Evolutionary conservation across 2,113 vertebrate genomes (phyloP).

Genomic region (Muscicapa adusta): DNA sequence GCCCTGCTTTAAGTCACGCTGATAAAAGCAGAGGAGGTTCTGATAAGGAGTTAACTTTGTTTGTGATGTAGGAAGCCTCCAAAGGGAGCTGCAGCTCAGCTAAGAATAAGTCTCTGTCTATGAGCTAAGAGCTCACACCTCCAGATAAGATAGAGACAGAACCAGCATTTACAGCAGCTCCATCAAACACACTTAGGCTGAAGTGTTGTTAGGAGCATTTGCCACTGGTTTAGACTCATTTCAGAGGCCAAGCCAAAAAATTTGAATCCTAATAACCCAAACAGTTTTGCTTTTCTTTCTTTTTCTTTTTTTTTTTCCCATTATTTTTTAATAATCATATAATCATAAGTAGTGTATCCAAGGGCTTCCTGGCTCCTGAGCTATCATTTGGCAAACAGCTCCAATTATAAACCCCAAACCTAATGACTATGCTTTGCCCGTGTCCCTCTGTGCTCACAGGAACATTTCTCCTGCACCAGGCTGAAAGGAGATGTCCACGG

Average conservation of each 20-base stretch:
- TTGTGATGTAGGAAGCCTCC: background rate
- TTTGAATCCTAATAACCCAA: background rate
- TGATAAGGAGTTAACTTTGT: slow-evolving; percentile 6
- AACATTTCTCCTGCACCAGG: slow-evolving; percentile 9
- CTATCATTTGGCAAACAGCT: slow-evolving; percentile 18
- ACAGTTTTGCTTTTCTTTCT: background rate
- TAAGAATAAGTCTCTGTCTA: background rate
- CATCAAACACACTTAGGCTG: background rate
- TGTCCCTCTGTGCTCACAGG: background rate
- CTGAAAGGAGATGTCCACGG: slow-evolving; percentile 21
- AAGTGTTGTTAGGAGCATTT: background rate
- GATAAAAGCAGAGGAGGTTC: background rate
- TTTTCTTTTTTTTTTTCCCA: background rate
- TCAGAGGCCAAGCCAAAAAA: background rate
- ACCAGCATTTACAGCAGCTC: background rate
- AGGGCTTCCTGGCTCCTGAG: slow-evolving; percentile 1
- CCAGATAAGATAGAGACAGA: background rate
- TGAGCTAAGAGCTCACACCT: background rate
- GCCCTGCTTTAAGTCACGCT: background rate
- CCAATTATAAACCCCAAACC: background rate
- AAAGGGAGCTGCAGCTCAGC: background rate
- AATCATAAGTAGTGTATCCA: slow-evolving; percentile 17
- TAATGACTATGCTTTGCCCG: background rate
- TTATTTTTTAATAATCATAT: background rate
- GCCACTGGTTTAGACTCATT: background rate